Evolutionary conservation across 2,113 vertebrate species (phyloP), one percentile per base, ranked within the genome.

Genomic region (Pristiophorus japonicus): DNA sequence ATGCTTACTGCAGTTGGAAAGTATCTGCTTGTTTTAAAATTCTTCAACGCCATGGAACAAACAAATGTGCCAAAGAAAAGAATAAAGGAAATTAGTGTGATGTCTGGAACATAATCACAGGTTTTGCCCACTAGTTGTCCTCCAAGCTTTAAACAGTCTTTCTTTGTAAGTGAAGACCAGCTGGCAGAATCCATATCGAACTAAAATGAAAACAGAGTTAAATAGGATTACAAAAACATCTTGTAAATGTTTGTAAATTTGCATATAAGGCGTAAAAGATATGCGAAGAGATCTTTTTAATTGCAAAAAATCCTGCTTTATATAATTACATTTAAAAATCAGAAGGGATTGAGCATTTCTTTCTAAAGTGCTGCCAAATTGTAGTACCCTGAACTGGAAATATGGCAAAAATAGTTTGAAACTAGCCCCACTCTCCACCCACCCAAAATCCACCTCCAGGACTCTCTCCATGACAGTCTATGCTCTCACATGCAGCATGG

Each of bases 41-140:
- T 84, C 93, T 97, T 98, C 96, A 98, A 96, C 0, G 2, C 47
- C 0, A 27, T 81, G 78, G 97, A 97, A 96, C 96, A 97, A 94
- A 98, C 75, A 96, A 97, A 97, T 12, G 98, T 97, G n/a, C 97
- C 97, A 38, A 97, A 96, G 0, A 98, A 98, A 73, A 98, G 97
- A 90, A 98, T 97, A 95, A 98, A 96, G 85, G 97, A 98, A 95
- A 98, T n/a, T n/a, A 98, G 96, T 92, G 97, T 96, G 59, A 98
- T 92, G 87, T 98, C 97, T 0, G 98, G 98, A 59, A 98, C 96
- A 0, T 96, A 97, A 0, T 96, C 96, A 94, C 98, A 98, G 96
- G 97, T 96, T 16, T 96, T 96, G 0, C 98, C 98, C 67, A 95
- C 96, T 62, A 98, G 97, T 6, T 96, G 96, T 94, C 98, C 98